Evolutionary conservation across 1,140 invertebrate species (phyloP).

Genomic region (Drusus annulatus): DNA sequence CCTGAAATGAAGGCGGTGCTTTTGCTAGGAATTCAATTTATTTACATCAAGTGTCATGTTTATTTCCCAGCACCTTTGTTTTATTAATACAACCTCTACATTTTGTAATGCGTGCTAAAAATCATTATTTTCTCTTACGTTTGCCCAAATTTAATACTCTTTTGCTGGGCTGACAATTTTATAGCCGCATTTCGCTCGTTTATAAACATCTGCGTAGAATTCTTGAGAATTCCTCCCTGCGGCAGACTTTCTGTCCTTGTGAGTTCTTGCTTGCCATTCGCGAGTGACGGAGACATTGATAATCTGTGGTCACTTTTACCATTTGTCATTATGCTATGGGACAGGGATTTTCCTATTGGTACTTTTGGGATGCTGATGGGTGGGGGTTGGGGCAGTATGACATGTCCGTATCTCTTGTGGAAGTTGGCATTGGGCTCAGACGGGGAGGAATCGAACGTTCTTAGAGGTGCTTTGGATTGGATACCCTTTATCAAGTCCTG

Average conservation of each 20-base stretch:
- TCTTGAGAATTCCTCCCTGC: conserved; percentile 65
- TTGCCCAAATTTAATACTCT: conserved; percentile 67
- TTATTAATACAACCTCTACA: conserved; percentile 25
- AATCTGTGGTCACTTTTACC: conserved; percentile 58
- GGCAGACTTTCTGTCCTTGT: conserved; percentile 56
- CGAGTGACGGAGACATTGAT: conserved; percentile 26
- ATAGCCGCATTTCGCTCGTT: conserved; percentile 55
- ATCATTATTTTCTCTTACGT: conserved; percentile 63
- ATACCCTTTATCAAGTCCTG: conserved; percentile 40
- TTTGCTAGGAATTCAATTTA: conserved; percentile 1
- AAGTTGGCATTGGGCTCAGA: conserved; percentile 66
- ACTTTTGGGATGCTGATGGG: conserved; percentile 70
- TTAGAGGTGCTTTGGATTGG: conserved; percentile 63
- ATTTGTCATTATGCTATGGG: conserved; percentile 55
- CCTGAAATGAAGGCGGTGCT: background rate
- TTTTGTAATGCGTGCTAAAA: conserved; percentile 35
- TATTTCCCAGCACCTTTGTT: conserved; percentile 24
- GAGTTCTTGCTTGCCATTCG: conserved; percentile 54
- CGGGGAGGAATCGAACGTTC: conserved; percentile 60
- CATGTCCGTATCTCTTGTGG: conserved; percentile 72
- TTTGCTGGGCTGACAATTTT: conserved; percentile 63
- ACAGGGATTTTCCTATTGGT: conserved; percentile 63
- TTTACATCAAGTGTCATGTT: conserved; percentile 35
- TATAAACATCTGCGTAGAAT: conserved; percentile 58
- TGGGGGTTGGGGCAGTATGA: conserved; percentile 69